phyloP scores from a whole-genome alignment of 1,140 invertebrate genomes.

The Camponotus floridanus region DNA sequence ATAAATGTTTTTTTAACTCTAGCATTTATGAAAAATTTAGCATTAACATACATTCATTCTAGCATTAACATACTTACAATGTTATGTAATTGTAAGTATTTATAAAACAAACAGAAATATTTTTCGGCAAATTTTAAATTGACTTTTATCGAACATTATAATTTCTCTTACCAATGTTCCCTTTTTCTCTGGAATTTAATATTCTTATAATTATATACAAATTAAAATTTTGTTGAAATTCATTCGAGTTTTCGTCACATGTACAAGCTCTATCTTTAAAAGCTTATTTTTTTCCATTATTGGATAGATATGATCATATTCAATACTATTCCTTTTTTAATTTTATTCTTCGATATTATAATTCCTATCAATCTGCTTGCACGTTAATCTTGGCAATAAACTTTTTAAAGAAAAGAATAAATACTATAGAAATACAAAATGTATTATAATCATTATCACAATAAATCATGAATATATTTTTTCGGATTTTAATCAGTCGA shows the following conservation, averaged over 20 bases:
- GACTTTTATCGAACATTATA: neutral
- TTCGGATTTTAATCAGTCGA: neutral
- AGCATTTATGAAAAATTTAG: neutral
- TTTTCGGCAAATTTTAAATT: neutral
- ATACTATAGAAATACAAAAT: conserved; percentile 6
- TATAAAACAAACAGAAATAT: neutral
- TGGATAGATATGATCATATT: neutral
- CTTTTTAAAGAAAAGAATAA: neutral
- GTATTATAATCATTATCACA: neutral
- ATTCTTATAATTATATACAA: neutral
- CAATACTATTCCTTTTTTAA: neutral
- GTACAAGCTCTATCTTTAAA: neutral
- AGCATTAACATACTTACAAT: neutral
- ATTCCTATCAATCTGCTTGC: neutral
- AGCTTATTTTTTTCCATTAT: neutral
- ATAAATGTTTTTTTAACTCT: neutral
- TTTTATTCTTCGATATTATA: neutral
- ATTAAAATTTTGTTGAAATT: neutral
- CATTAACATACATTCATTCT: too few species aligned
- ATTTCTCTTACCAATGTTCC: neutral
- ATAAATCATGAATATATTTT: neutral
- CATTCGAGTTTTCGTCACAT: neutral
- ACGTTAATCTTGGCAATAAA: neutral
- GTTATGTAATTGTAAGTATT: neutral
- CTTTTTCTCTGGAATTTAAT: neutral